These are phyloP conservation scores for Hylaea fasciaria DNA, from an alignment of 2,888 invertebrate genomes.

Conservation along the genomic window DNA sequence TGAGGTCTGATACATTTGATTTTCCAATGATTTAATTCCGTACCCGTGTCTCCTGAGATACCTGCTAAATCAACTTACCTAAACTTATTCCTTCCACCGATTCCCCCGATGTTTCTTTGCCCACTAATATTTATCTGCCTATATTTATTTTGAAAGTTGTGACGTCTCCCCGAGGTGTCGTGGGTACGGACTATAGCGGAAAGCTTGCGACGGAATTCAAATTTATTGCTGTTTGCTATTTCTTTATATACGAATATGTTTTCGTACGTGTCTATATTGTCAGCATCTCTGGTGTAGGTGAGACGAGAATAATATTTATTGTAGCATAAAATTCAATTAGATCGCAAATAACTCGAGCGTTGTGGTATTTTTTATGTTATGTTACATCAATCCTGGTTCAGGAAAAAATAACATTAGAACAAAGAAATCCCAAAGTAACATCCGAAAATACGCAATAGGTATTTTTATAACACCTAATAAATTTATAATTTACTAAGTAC, in stretches of 20 bases:
- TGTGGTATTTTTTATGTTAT: no score
- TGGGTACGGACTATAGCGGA: slow-evolving; percentile 57
- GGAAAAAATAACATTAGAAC: no score
- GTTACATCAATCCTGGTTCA: no score
- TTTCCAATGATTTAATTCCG: slow-evolving; percentile 30
- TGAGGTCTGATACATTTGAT: slow-evolving; percentile 5
- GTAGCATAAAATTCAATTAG: no score
- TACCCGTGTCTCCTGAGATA: slow-evolving; percentile 16
- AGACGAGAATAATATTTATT: background rate
- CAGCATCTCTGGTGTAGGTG: background rate
- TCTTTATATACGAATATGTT: slow-evolving; percentile 40
- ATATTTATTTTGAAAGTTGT: slow-evolving; percentile 68
- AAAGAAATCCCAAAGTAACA: no score
- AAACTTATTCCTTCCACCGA: slow-evolving; percentile 36
- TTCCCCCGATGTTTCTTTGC: slow-evolving; percentile 35
- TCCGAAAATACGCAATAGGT: no score
- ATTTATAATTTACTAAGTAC: no score
- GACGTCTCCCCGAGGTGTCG: slow-evolving; percentile 60
- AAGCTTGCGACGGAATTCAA: slow-evolving; percentile 56
- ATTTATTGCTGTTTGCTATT: slow-evolving; percentile 50
- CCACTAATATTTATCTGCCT: slow-evolving; percentile 59
- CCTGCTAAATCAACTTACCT: slow-evolving; percentile 41
- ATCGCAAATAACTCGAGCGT: no score
- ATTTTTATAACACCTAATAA: no score
- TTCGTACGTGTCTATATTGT: background rate